Conservation (phyloP, 2,888 invertebrate genomes). For the Petrophora chlorosata region DNA sequence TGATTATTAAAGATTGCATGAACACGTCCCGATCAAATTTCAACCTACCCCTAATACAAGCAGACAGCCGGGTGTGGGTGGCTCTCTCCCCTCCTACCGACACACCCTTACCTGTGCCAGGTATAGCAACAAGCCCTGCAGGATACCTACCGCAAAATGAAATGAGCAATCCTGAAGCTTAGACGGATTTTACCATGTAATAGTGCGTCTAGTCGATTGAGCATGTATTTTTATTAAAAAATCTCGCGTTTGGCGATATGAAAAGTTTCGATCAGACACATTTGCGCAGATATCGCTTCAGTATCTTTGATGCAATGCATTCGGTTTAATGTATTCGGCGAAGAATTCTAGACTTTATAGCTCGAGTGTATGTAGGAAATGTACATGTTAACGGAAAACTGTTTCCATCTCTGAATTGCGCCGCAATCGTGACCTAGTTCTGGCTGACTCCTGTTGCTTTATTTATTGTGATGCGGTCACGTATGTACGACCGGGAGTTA, state of each 20-base stretch:
- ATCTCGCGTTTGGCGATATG: too few species aligned
- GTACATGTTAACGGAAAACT: not conserved
- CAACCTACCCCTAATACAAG: constrained; percentile 1
- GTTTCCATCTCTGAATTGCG: constrained; percentile 14
- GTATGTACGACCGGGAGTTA: too few species aligned
- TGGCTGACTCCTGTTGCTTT: not conserved
- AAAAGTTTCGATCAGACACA: too few species aligned
- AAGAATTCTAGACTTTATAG: too few species aligned
- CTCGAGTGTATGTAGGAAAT: not conserved
- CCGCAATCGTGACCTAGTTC: constrained; percentile 9
- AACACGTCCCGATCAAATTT: not conserved
- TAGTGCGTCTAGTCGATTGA: not conserved
- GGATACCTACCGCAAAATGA: constrained; percentile 6
- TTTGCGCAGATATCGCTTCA: too few species aligned
- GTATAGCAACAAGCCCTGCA: constrained; percentile 1
- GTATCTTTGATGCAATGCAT: too few species aligned
- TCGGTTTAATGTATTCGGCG: too few species aligned
- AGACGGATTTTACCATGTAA: not conserved
- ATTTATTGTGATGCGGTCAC: not conserved
- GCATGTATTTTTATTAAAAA: too few species aligned
- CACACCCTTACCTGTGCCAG: constrained; percentile 1
- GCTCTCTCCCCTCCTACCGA: not conserved
- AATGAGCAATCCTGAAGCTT: not conserved
- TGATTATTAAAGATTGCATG: too few species aligned
- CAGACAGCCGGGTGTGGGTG: constrained; percentile 12